Evolutionary conservation across 2,113 vertebrate genomes (phyloP).

Genomic region (Tupaia chinensis): DNA sequence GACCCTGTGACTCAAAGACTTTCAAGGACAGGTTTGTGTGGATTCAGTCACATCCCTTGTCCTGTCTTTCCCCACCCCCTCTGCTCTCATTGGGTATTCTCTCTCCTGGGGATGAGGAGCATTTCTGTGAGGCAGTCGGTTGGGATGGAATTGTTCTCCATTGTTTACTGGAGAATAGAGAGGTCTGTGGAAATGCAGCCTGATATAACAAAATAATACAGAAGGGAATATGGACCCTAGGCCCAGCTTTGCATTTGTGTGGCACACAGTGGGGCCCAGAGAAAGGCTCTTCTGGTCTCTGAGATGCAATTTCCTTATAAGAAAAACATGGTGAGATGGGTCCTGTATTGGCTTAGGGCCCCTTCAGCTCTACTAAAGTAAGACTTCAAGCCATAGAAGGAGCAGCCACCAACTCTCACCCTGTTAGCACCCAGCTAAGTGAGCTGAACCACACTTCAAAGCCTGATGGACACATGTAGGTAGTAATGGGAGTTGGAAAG

Average conservation of each 20-base stretch:
- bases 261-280: neutral
- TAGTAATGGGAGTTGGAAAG: constrained; percentile 57
- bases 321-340: neutral
- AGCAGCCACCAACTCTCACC: neutral
- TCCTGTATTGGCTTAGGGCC: neutral
- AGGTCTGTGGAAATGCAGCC: neutral
- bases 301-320: neutral
- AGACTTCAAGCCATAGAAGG: neutral
- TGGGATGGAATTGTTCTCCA: neutral
- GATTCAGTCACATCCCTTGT: constrained; percentile 17
- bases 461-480: neutral
- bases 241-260: constrained; percentile 11
- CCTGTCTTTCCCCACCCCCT: constrained; percentile 5
- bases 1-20: constrained; percentile 60
- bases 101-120: neutral
- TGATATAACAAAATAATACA: neutral
- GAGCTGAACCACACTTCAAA: neutral
- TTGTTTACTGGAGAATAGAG: neutral
- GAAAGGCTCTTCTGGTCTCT: neutral
- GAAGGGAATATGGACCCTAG: neutral
- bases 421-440: neutral
- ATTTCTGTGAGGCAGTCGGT: neutral
- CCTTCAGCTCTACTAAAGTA: neutral
- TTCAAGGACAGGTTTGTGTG: constrained; percentile 38
- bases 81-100: neutral